phyloP scores from a whole-genome alignment of 2,113 vertebrate genomes.

The Siphamia tubifer region DNA sequence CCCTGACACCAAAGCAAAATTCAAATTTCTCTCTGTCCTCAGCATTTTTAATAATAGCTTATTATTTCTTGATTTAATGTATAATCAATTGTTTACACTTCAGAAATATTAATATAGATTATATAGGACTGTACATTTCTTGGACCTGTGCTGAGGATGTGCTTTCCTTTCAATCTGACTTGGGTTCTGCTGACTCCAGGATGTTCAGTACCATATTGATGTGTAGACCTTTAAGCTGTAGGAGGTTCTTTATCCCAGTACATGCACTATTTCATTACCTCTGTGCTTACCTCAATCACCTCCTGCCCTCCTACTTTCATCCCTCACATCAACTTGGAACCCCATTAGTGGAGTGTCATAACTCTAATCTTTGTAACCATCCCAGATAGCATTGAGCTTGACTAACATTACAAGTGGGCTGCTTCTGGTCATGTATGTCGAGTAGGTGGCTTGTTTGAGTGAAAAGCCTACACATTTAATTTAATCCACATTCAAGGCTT shows the following conservation, averaged over 20 bases:
- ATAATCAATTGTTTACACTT: not conserved
- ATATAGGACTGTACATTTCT: not conserved
- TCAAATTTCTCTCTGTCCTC: slow-evolving; percentile 6
- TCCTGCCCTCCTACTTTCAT: slow-evolving; percentile 9
- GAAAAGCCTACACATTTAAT: not conserved
- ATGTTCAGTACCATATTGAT: slow-evolving; percentile 18
- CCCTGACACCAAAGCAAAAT: slow-evolving; percentile 1
- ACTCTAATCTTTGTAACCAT: slow-evolving; percentile 5
- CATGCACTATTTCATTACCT: slow-evolving; percentile 33
- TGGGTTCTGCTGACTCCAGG: slow-evolving; percentile 8
- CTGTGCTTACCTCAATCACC: slow-evolving; percentile 19
- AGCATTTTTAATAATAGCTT: not conserved
- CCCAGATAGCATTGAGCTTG: slow-evolving; percentile 29
- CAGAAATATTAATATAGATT: not conserved
- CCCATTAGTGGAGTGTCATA: not conserved
- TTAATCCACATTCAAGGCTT: not conserved
- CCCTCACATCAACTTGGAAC: slow-evolving; percentile 26
- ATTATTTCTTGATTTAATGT: not conserved
- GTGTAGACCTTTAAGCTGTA: slow-evolving; percentile 48
- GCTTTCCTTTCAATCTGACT: not conserved
- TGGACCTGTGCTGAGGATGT: not conserved
- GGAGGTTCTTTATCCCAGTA: slow-evolving; percentile 17
- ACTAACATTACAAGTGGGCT: not conserved
- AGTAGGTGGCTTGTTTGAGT: not conserved
- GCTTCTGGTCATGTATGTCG: slow-evolving; percentile 7